Evolutionary conservation across 2,888 invertebrate species (phyloP), one percentile per base, ranked within the genome.

Genomic region (Synanthedon formicaeformis): DNA sequence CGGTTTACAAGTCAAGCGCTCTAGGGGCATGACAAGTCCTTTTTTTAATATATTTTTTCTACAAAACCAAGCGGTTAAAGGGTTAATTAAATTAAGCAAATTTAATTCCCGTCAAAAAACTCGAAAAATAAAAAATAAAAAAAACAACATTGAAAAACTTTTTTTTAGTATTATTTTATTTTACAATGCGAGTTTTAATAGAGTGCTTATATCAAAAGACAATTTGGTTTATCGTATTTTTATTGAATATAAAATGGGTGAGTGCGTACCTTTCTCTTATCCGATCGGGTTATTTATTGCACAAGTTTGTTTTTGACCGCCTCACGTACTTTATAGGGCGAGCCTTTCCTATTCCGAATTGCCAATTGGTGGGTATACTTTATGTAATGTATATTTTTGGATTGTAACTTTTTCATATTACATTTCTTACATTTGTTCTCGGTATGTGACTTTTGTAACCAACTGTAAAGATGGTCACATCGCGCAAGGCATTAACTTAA

Each of bases 221-320:
- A 49, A 49, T 18, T 52, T 40, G 12, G 41, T 49, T 49, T 78
- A 81, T 81, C 80, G 81, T 77, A 79, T 81, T 80, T 80, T 82
- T 84, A 84, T 85, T 84, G 83, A 82, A 85, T 80, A 83, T 83
- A 84, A 84, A 84, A 83, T 78, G 76, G 75, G 74, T 75, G 76
- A 77, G 68, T 77, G 76, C 73, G 74, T 81, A 79, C 81, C 81
- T 81, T 78, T 76, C 81, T 81, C 79, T 83, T 82, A 84, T 81
- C 83, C 81, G 82, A 81, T 81, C 73, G 76, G 75, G 81, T 84
- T 84, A 86, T 86, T 86, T 87, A 87, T 86, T 76, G 81, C 80
- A 74, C 70, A 84, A 85, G 81, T 86, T 86, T 85, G 84, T 84
- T 82, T 82, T 82, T 83, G 85, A 85, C 85, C 86, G 85, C 80